Percentiles rank a stretch among this genome's conserved stretches.
phyloP scores from a whole-genome alignment of 2,888 invertebrate genomes.

The Marasmarcha lunaedactyla region DNA sequence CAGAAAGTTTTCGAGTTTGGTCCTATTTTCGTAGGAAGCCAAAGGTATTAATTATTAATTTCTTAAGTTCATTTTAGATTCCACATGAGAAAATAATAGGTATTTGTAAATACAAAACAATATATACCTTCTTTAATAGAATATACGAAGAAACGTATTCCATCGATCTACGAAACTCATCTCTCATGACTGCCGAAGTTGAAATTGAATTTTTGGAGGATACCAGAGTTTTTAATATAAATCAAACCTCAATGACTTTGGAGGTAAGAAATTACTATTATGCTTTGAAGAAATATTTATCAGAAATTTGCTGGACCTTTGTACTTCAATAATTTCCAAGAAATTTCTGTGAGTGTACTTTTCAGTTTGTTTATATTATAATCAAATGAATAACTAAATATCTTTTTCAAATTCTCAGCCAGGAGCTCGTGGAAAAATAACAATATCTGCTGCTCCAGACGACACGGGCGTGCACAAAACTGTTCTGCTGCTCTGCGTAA shows the following conservation, averaged over 20 bases:
- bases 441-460: conserved; percentile 47
- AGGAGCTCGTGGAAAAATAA: conserved; percentile 40
- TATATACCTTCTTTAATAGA: conserved; percentile 23
- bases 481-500: conserved; percentile 48
- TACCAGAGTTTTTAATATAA: conserved; percentile 50
- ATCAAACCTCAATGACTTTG: conserved; percentile 38
- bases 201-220: conserved; percentile 51
- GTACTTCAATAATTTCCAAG: too few species aligned
- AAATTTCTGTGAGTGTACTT: too few species aligned
- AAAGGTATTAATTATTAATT: conserved; percentile 26
- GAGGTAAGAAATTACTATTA: conserved; percentile 34
- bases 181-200: conserved; percentile 57
- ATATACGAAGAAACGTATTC: conserved; percentile 53
- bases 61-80: not conserved
- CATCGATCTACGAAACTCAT: conserved; percentile 66
- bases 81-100: not conserved
- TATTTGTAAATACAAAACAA: not conserved
- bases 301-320: too few species aligned
- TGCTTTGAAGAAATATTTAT: too few species aligned
- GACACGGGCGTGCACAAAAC: conserved; percentile 37
- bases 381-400: too few species aligned
- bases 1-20: conserved; percentile 54
- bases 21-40: conserved; percentile 47
- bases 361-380: not conserved
- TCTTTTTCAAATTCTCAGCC: conserved; percentile 34